These are phyloP conservation scores for Sitophilus oryzae DNA, from an alignment of 1,140 invertebrate species.

Conservation along the genomic window DNA sequence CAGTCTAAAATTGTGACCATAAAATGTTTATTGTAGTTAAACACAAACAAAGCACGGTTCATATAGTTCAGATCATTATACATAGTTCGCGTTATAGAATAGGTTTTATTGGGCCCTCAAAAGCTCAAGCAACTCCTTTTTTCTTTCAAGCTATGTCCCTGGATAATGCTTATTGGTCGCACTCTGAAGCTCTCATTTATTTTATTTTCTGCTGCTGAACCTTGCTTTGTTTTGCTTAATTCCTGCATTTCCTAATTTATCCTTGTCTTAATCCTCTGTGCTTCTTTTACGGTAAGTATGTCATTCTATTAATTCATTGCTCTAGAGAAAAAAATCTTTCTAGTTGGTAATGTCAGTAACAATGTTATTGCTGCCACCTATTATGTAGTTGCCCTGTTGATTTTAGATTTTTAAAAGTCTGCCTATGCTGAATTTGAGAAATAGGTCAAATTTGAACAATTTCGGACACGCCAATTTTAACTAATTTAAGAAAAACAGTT, in stretches of 20 bases:
- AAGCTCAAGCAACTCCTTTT: slow-evolving; percentile 32
- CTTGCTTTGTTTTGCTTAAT: slow-evolving; percentile 42
- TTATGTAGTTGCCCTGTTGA: too few species aligned
- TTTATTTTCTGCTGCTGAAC: slow-evolving; percentile 42
- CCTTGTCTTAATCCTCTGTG: slow-evolving; percentile 6
- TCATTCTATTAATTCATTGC: too few species aligned
- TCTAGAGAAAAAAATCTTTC: too few species aligned
- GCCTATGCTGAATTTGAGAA: too few species aligned
- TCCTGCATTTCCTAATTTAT: slow-evolving; percentile 15
- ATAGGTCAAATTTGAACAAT: too few species aligned
- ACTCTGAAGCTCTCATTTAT: slow-evolving; percentile 33
- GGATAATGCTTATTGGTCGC: slow-evolving; percentile 32
- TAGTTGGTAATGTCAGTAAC: too few species aligned
- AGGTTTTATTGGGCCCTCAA: slow-evolving; percentile 42
- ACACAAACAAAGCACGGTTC: slow-evolving; percentile 44
- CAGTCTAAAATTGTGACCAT: slow-evolving; percentile 10
- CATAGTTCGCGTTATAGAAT: neutral
- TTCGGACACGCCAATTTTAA: too few species aligned
- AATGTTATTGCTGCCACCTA: too few species aligned
- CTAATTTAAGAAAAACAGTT: too few species aligned
- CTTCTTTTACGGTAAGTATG: slow-evolving; percentile 23
- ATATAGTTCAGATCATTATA: slow-evolving; percentile 12
- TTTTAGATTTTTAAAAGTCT: too few species aligned
- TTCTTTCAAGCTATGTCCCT: slow-evolving; percentile 20
- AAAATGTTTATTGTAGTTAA: slow-evolving; percentile 18